Percentiles rank a stretch among this genome's conserved stretches.
Evolutionary conservation across 2,888 invertebrate species (phyloP).

Genomic region (Acleris holmiana): DNA sequence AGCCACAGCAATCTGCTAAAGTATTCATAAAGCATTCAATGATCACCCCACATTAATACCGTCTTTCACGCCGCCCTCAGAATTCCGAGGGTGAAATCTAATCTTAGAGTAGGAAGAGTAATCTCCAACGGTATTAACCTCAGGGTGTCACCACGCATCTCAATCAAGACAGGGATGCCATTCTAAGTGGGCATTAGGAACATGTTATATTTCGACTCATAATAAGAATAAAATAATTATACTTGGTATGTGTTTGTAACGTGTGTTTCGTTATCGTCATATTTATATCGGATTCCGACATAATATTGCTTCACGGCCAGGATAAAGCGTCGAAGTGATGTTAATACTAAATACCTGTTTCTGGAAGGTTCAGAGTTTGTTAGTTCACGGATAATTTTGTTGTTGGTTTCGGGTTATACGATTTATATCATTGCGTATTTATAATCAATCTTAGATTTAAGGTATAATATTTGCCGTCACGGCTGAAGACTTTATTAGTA

Average conservation of each 20-base stretch:
- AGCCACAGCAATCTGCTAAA: neutral
- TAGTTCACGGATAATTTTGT: too few relatives aligned
- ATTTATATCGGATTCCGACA: neutral
- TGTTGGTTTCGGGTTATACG: too few relatives aligned
- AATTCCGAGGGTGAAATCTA: constrained; percentile 44
- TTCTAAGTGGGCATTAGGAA: too few relatives aligned
- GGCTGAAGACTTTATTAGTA: too few relatives aligned
- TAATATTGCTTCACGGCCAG: neutral
- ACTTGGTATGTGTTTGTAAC: too few relatives aligned
- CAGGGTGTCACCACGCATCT: constrained; percentile 1
- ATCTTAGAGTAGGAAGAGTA: constrained; percentile 51
- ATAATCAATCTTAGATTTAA: too few relatives aligned
- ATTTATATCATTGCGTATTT: neutral
- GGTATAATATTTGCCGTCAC: too few relatives aligned
- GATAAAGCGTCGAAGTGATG: neutral
- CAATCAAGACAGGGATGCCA: neutral
- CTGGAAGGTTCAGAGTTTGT: too few relatives aligned
- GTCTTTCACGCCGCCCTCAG: constrained; percentile 7
- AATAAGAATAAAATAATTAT: too few relatives aligned
- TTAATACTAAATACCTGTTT: neutral
- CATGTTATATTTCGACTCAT: too few relatives aligned
- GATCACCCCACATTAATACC: constrained; percentile 20
- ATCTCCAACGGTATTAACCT: constrained; percentile 31
- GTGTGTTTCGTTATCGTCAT: neutral
- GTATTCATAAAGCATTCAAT: constrained; percentile 3